Percentiles rank a stretch among this genome's conserved stretches.
Evolutionary conservation across 2,113 vertebrate genomes (phyloP).

Genomic region (Mormyrus lacerda): DNA sequence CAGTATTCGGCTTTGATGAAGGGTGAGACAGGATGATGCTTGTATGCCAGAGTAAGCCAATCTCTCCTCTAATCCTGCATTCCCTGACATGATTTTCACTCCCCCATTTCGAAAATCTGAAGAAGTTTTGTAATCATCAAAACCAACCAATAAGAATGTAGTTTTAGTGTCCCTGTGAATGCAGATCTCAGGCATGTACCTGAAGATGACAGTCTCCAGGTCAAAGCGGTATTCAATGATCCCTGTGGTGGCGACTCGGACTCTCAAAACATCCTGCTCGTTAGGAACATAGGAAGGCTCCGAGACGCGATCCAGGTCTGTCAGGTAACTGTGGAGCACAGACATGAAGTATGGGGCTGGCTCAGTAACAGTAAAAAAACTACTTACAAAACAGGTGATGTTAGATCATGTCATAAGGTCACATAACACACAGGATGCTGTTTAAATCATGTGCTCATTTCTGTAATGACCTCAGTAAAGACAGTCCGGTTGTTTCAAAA

Average conservation of each 20-base stretch:
- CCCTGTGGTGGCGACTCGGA: conserved; percentile 65
- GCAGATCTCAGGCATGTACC: conserved; percentile 50
- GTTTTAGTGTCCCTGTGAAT: background rate
- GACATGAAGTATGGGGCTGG: background rate
- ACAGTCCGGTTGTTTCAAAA: background rate
- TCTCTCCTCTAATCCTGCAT: background rate
- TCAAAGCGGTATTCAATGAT: conserved; percentile 88
- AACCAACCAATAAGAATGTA: background rate
- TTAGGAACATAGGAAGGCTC: conserved; percentile 48
- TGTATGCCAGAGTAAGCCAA: background rate
- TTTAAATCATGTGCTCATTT: background rate
- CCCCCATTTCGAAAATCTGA: background rate
- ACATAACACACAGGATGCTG: background rate
- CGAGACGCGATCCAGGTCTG: conserved; percentile 52
- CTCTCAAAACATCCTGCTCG: conserved; percentile 49
- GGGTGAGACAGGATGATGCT: background rate
- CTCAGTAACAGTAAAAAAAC: background rate
- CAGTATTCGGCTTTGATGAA: background rate
- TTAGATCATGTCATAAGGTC: background rate
- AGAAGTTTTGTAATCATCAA: background rate
- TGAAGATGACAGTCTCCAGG: conserved; percentile 97
- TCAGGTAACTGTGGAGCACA: conserved; percentile 46
- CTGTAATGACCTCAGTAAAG: background rate
- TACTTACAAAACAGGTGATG: background rate
- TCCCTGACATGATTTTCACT: background rate